Evolutionary conservation across 2,888 invertebrate genomes (phyloP).

Genomic region (Drosophila mayaguana): DNA sequence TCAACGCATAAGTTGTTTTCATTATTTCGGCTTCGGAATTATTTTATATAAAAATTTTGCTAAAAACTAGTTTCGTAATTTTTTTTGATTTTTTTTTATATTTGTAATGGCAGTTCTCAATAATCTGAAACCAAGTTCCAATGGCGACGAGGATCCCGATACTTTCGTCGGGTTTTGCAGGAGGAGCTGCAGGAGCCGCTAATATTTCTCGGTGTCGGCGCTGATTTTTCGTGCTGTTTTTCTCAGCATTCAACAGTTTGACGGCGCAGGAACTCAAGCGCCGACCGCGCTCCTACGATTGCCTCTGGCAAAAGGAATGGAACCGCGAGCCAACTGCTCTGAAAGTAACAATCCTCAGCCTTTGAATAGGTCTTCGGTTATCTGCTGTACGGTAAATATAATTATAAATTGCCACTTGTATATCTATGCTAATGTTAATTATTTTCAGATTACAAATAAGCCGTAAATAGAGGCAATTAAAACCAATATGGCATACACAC

Average conservation of each 20-base stretch:
- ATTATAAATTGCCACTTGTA: background rate
- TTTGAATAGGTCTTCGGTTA: background rate
- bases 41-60: background rate
- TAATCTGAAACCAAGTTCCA: slow-evolving; percentile 8
- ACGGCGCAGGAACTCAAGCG: background rate
- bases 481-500: background rate
- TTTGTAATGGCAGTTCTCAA: background rate
- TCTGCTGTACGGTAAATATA: background rate
- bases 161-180: slow-evolving; percentile 30
- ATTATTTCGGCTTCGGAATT: slow-evolving; percentile 22
- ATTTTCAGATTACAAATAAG: background rate
- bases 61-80: background rate
- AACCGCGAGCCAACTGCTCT: background rate
- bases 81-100: background rate
- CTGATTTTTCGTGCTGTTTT: slow-evolving; percentile 8
- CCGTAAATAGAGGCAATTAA: background rate
- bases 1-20: background rate
- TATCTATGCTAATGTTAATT: background rate
- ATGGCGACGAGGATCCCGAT: background rate
- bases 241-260: background rate
- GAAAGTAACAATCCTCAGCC: background rate
- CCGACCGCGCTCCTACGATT: background rate
- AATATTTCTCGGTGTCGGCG: slow-evolving; percentile 25
- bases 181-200: slow-evolving; percentile 19
- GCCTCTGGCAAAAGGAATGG: slow-evolving; percentile 29